Conservation (phyloP, 2,113 vertebrate species). For the Nothobranchius furzeri region DNA sequence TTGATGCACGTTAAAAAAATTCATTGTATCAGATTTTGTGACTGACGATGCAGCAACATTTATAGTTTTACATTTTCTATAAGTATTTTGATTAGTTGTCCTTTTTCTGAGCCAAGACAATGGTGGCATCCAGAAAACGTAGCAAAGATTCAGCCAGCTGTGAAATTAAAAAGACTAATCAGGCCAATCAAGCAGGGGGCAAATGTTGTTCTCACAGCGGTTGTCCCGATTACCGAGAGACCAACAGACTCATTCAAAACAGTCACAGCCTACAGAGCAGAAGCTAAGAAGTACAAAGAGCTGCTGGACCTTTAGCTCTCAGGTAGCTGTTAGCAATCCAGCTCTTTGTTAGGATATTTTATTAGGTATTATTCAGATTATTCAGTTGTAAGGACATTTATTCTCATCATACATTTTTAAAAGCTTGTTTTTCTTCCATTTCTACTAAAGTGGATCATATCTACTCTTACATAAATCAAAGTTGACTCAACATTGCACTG, state of each 20-base stretch:
- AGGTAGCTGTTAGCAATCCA: background rate
- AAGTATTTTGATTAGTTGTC: too few relatives aligned
- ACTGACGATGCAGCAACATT: too few relatives aligned
- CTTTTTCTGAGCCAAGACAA: background rate
- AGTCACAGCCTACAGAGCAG: conserved; percentile 9
- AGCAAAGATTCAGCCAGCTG: conserved; percentile 42
- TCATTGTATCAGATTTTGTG: too few relatives aligned
- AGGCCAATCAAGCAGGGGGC: conserved; percentile 45
- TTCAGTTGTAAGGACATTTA: conserved; percentile 6
- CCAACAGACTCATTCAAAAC: conserved; percentile 60
- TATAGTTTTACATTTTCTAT: too few relatives aligned
- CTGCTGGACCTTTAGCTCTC: conserved; percentile 9
- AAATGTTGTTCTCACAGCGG: conserved; percentile 22
- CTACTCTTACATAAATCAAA: background rate
- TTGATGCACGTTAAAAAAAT: too few relatives aligned
- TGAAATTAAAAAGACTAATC: conserved; percentile 72
- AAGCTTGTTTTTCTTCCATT: background rate
- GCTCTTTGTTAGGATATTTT: background rate
- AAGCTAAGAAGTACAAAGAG: conserved; percentile 12
- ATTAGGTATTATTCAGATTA: background rate
- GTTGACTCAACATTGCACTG: conserved; percentile 29
- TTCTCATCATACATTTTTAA: background rate
- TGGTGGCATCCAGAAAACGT: conserved; percentile 9
- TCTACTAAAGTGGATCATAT: too few relatives aligned
- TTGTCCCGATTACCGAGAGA: conserved; percentile 39